A percentile compares a stretch with the other conserved stretches of the same genome.
phyloP scores from a whole-genome alignment of 2,797 vertebrate species.

The Rallus crepitans region DNA sequence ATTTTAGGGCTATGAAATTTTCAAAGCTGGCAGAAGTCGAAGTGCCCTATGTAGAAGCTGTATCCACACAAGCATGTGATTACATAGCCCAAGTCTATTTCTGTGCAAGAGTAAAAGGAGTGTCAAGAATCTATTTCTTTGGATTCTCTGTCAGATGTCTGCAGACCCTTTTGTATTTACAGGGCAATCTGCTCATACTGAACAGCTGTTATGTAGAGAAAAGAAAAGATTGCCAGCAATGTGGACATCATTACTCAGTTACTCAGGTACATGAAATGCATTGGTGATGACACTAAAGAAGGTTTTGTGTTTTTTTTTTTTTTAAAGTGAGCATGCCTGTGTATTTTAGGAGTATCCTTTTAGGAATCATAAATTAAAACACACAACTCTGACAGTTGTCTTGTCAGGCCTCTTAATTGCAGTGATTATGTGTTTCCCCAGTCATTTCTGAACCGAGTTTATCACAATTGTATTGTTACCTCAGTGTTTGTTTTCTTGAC shows the following conservation, averaged over 20 bases:
- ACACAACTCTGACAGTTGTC: neutral
- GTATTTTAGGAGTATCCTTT: neutral
- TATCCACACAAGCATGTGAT: neutral
- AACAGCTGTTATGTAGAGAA: neutral
- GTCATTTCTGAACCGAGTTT: neutral
- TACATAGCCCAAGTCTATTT: neutral
- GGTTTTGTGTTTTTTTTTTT: neutral
- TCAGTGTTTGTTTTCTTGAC: neutral
- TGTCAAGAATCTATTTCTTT: neutral
- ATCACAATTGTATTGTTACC: neutral
- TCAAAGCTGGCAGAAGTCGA: neutral
- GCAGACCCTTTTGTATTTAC: neutral
- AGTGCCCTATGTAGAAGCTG: accelerated
- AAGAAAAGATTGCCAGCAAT: too few relatives aligned
- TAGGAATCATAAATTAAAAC: neutral
- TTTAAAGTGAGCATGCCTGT: neutral
- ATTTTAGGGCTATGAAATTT: neutral
- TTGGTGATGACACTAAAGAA: neutral
- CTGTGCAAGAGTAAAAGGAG: neutral
- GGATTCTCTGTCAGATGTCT: neutral
- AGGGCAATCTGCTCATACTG: neutral
- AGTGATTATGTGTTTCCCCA: neutral
- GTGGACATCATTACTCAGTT: too few relatives aligned
- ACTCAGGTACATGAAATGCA: neutral
- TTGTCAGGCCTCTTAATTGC: neutral